Evolutionary conservation across 2,113 vertebrate species (phyloP).

Genomic region (Oncorhynchus clarkii): DNA sequence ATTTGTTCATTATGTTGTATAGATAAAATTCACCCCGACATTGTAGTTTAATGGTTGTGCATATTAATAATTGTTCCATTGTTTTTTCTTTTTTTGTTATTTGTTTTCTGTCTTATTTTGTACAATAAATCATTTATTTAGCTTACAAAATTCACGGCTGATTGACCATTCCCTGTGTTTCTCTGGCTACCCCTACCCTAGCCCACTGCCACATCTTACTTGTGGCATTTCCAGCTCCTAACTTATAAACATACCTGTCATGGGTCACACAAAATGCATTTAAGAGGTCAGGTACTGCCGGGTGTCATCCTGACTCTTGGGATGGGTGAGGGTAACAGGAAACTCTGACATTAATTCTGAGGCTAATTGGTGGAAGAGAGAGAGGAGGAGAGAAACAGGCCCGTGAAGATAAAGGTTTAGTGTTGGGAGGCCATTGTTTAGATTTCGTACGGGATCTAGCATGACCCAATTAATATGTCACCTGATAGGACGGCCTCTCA

Average conservation of each 20-base stretch:
- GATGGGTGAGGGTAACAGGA: slow-evolving; percentile 54
- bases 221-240: not conserved
- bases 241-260: not conserved
- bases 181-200: not conserved
- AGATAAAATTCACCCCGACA: slow-evolving; percentile 74
- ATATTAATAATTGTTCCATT: slow-evolving; percentile 75
- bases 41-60: slow-evolving; percentile 79
- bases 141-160: slow-evolving; percentile 59
- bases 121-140: slow-evolving; percentile 88
- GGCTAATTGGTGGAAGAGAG: slow-evolving; percentile 70
- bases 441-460: slow-evolving; percentile 74
- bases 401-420: slow-evolving; percentile 63
- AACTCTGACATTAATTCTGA: slow-evolving; percentile 45
- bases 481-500: slow-evolving; percentile 80
- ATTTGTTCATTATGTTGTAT: slow-evolving; percentile 72
- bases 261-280: slow-evolving; percentile 1
- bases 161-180: not conserved
- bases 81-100: slow-evolving; percentile 66
- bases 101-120: slow-evolving; percentile 84
- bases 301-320: slow-evolving; percentile 39
- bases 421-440: slow-evolving; percentile 71
- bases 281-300: slow-evolving; percentile 4
- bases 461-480: slow-evolving; percentile 80
- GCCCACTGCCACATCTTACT: not conserved
- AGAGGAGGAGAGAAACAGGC: slow-evolving; percentile 38